Evolutionary conservation across 2,888 invertebrate genomes (phyloP).

Genomic region (Neocrepidodera transversa): DNA sequence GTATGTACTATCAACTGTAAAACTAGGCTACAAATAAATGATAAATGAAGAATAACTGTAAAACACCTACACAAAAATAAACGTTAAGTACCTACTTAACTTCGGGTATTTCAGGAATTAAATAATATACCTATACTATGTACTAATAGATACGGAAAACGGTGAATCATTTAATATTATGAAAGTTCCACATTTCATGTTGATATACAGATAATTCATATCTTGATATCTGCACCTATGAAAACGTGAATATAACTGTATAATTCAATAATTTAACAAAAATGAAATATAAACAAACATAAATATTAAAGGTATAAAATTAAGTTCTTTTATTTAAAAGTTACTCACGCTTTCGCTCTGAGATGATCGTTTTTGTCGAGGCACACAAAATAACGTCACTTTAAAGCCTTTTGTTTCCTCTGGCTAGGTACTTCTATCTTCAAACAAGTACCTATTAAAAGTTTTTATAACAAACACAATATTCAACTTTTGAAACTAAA

Average conservation of each 20-base stretch:
- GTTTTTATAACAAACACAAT: slow-evolving; percentile 20
- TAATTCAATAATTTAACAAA: not conserved
- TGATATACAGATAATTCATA: not conserved
- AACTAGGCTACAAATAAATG: not conserved
- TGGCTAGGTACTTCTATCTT: slow-evolving; percentile 24
- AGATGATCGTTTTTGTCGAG: slow-evolving; percentile 67
- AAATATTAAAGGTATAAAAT: not conserved
- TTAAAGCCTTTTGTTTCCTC: slow-evolving; percentile 49
- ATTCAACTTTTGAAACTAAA: slow-evolving; percentile 28
- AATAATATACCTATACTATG: not conserved
- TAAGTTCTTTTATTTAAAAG: slow-evolving; percentile 4
- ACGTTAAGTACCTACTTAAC: not conserved
- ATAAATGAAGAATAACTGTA: slow-evolving; percentile 17
- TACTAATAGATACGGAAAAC: not conserved
- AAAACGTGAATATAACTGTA: slow-evolving; percentile 12
- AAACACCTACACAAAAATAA: slow-evolving; percentile 15
- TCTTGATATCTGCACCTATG: not conserved
- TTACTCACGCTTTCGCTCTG: slow-evolving; percentile 65
- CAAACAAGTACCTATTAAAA: slow-evolving; percentile 13
- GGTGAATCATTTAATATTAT: not conserved
- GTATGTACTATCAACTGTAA: too few relatives aligned
- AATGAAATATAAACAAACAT: not conserved
- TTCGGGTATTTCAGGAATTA: not conserved
- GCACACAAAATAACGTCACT: slow-evolving; percentile 68
- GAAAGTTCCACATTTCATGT: not conserved